Base-by-base conservation (phyloP, 1,140 invertebrate species). In the Teleogryllus occipitalis region DNA sequence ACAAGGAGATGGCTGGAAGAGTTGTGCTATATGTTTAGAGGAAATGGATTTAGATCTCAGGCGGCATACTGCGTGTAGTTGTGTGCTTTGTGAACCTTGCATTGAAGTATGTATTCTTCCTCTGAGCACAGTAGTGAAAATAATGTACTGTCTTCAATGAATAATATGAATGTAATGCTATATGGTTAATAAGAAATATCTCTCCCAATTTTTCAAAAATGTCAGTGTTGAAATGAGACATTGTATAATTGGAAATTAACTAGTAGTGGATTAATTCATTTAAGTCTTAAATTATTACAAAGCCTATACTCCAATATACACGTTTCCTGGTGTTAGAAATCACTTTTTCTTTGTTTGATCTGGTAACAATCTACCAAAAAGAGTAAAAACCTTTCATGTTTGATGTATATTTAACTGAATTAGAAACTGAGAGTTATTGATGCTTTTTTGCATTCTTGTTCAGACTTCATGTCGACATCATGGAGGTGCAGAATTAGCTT, bases 1-100 rank as follows among this genome's bases (percentile, higher is more conserved):
- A 47, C 47, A 74, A 46, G 73, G 76, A 8, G 80, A 80, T 75
- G 80, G 80, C 0, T 80, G 80, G 74, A 47, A 54, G 47, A 84
- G 77, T 7, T 92, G 91, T 85, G 88, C 87, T 47, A 92, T 93
- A 80, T 93, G 91, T 82, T 84, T 92, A 21, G 91, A 92, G 79
- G 91, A 92, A 75, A 85, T 88, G 75, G 88, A 91, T 27, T 86
- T 84, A 21, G 88, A 90, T 81, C 84, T 92, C 48, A 88, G 89
- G 80, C 87, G 87, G 39, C 91, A 92, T 81, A 84, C 83, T 8
- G 86, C 85, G 47, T 92, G 91, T 83, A 86, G 86, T 74, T 89
- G 90, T 80, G 85, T 89, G 0, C 87, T 92, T 74, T 92, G 91
- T 83, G 87, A 89, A 78, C 83, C 83, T 47, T 92, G 92, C 83